Conservation (phyloP, 2,888 invertebrate species). For the Ophion obscuratus region DNA sequence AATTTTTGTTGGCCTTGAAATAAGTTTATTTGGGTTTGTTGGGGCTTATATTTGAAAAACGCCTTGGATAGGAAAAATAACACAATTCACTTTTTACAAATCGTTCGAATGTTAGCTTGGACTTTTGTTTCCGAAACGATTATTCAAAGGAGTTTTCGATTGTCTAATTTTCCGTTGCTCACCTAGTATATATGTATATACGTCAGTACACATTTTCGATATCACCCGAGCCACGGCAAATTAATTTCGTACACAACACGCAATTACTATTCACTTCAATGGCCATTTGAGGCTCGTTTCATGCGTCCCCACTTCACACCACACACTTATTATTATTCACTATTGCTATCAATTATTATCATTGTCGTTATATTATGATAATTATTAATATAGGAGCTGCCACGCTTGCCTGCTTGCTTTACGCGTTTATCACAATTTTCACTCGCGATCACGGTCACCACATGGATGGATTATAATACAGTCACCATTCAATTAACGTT, state of each 20-base stretch:
- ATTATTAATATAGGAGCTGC: slow-evolving; percentile 75
- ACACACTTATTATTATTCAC: slow-evolving; percentile 41
- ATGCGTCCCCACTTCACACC: slow-evolving; percentile 55
- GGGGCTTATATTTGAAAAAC: too few relatives aligned
- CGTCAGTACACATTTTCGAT: neutral
- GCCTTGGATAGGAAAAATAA: too few relatives aligned
- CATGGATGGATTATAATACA: slow-evolving; percentile 43
- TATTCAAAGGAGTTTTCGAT: neutral
- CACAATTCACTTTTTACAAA: too few relatives aligned
- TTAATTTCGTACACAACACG: slow-evolving; percentile 29
- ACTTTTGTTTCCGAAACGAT: neutral
- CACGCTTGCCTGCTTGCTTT: slow-evolving; percentile 81
- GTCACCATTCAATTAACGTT: slow-evolving; percentile 44
- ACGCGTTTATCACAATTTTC: slow-evolving; percentile 69
- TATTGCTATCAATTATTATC: slow-evolving; percentile 38
- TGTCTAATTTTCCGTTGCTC: neutral
- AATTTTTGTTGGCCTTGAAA: neutral
- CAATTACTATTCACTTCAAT: slow-evolving; percentile 39
- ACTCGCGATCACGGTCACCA: slow-evolving; percentile 56
- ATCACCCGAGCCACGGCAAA: slow-evolving; percentile 45
- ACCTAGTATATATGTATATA: neutral
- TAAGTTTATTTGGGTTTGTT: neutral
- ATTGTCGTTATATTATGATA: slow-evolving; percentile 46
- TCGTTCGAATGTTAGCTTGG: neutral
- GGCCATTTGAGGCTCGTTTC: slow-evolving; percentile 57